phyloP scores from a whole-genome alignment of 2,888 invertebrate species.

The Drosophila acutilabella region DNA sequence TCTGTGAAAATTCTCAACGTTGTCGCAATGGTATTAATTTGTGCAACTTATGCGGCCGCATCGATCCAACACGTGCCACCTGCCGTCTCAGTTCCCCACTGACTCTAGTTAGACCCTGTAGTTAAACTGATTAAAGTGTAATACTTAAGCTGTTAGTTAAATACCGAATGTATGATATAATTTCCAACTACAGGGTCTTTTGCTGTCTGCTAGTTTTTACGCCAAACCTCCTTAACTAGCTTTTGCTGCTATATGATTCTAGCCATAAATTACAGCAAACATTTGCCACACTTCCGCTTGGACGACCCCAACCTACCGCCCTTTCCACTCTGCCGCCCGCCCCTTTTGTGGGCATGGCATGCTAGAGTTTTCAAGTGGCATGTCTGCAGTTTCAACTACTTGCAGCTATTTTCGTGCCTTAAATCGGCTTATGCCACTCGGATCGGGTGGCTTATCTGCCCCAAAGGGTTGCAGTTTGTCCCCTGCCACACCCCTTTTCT shows the following conservation, averaged over 20 bases:
- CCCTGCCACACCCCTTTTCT: neutral
- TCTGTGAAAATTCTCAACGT: slow-evolving; percentile 52
- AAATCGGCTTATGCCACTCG: slow-evolving; percentile 73
- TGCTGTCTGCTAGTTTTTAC: neutral
- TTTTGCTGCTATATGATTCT: slow-evolving; percentile 12
- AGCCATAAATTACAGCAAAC: slow-evolving; percentile 75
- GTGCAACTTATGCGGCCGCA: slow-evolving; percentile 71
- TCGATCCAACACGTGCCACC: slow-evolving; percentile 43
- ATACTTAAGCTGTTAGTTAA: no score
- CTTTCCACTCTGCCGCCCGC: neutral
- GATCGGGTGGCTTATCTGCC: slow-evolving; percentile 47
- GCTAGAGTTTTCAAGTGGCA: slow-evolving; percentile 45
- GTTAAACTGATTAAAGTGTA: no score
- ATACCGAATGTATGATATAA: neutral
- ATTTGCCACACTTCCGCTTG: slow-evolving; percentile 77
- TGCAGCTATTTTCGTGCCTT: slow-evolving; percentile 71
- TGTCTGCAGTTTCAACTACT: slow-evolving; percentile 63
- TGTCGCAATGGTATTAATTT: slow-evolving; percentile 77
- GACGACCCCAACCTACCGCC: neutral
- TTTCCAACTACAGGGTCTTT: neutral
- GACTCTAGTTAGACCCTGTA: neutral
- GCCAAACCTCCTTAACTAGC: neutral
- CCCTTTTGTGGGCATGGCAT: slow-evolving; percentile 33
- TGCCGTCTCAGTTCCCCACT: neutral
- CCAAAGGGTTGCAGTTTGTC: slow-evolving; percentile 46